These are phyloP conservation scores for Bolborhynchus lineola DNA, from an alignment of 2,113 vertebrate species.

Conservation along the genomic window DNA sequence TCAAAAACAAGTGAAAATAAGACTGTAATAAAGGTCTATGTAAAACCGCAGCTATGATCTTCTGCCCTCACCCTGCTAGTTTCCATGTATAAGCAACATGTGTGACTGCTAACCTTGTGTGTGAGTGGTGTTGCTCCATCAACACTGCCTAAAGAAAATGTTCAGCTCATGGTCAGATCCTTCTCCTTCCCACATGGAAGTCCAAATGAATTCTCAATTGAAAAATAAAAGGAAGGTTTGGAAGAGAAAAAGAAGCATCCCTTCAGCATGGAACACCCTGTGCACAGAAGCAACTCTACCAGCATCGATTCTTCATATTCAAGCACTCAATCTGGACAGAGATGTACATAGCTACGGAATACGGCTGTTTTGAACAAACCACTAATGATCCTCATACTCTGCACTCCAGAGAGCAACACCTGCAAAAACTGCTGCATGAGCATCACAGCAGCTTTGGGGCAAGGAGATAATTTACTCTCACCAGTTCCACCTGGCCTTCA, in stretches of 20 bases:
- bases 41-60: background rate
- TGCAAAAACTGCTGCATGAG: background rate
- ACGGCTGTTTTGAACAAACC: background rate
- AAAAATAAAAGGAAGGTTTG: background rate
- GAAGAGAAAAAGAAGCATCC: background rate
- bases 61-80: background rate
- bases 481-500: background rate
- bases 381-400: background rate
- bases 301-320: background rate
- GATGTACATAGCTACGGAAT: background rate
- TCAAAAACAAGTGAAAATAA: background rate
- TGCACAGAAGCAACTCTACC: background rate
- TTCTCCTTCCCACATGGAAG: background rate
- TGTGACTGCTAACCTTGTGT: background rate
- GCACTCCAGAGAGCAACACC: background rate
- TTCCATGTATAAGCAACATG: background rate
- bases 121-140: background rate
- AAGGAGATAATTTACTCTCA: background rate
- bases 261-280: background rate
- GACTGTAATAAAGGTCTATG: background rate
- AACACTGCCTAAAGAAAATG: background rate
- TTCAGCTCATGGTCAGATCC: background rate
- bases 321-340: background rate
- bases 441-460: background rate
- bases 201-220: background rate